A percentile compares a stretch with the other conserved stretches of the same genome.
These are phyloP conservation scores for Zaprionus davidi DNA, from an alignment of 1,140 invertebrate species.

Conservation along the genomic window DNA sequence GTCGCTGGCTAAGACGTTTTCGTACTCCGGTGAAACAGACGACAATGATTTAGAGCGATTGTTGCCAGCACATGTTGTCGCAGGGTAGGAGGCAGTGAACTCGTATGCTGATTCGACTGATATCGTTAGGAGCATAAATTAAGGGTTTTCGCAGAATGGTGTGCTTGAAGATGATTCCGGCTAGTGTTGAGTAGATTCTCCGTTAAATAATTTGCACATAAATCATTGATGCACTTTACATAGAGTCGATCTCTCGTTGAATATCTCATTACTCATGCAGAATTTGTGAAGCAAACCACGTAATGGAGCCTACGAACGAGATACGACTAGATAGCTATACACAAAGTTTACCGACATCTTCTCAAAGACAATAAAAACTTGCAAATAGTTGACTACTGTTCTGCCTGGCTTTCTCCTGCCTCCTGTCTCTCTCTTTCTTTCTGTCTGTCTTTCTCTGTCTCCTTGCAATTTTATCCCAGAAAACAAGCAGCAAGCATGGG, in stretches of 20 bases:
- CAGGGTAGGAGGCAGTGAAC: background rate
- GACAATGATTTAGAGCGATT: conserved; percentile 74
- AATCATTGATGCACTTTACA: conserved; percentile 28
- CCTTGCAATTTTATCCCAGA: conserved; percentile 27
- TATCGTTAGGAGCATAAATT: conserved; percentile 51
- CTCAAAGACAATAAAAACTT: conserved; percentile 59
- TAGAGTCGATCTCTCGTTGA: conserved; percentile 13
- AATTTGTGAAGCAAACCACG: conserved; percentile 47
- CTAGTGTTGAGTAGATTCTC: background rate
- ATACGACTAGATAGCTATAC: conserved; percentile 19
- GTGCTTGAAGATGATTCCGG: conserved; percentile 19
- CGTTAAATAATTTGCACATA: conserved; percentile 25
- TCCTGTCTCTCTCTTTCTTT: background rate
- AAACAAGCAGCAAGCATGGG: conserved; percentile 23
- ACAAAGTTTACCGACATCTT: conserved; percentile 44
- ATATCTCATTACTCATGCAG: conserved; percentile 29
- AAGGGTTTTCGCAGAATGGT: conserved; percentile 17
- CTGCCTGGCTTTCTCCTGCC: background rate
- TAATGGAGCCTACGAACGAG: conserved; percentile 30
- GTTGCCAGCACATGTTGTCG: conserved; percentile 39
- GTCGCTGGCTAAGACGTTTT: conserved; percentile 32
- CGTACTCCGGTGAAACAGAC: conserved; percentile 68
- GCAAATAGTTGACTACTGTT: conserved; percentile 39
- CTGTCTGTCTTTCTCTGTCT: conserved; percentile 7
- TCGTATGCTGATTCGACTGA: conserved; percentile 56